Percentiles rank a stretch among this genome's conserved stretches.
Evolutionary conservation across 2,888 invertebrate genomes (phyloP).

Genomic region (Chloroclystis v-ata): DNA sequence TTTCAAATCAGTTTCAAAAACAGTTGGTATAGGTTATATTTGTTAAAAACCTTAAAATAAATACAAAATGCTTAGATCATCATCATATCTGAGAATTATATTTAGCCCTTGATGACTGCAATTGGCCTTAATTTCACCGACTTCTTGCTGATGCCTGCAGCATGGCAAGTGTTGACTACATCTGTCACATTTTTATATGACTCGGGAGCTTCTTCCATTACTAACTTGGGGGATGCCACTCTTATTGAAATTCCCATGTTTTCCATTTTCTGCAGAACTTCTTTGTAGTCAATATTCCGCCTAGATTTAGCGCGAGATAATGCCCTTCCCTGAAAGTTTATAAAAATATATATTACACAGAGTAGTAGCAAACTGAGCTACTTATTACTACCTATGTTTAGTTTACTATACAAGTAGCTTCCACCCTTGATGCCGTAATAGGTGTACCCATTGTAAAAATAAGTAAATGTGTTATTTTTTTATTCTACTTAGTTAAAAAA

Average conservation of each 20-base stretch:
- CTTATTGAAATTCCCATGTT: slow-evolving; percentile 94
- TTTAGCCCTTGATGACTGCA: slow-evolving; percentile 97
- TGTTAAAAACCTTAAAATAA: slow-evolving; percentile 7
- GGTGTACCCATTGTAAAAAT: no score
- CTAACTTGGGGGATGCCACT: slow-evolving; percentile 98
- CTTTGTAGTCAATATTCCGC: slow-evolving; percentile 94
- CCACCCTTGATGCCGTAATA: no score
- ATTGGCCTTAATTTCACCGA: slow-evolving; percentile 97
- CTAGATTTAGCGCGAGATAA: slow-evolving; percentile 98
- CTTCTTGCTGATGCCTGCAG: slow-evolving; percentile 97
- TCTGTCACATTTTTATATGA: slow-evolving; percentile 99
- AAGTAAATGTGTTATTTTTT: no score
- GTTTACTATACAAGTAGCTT: no score
- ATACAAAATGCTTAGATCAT: slow-evolving; percentile 11
- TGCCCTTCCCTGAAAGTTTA: slow-evolving; percentile 90
- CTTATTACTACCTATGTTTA: no score
- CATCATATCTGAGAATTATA: slow-evolving; percentile 7
- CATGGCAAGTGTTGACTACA: slow-evolving; percentile 98
- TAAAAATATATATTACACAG: slow-evolving; percentile 1
- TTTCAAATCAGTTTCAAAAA: no score
- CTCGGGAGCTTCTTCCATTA: slow-evolving; percentile 99
- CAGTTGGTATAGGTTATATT: neutral
- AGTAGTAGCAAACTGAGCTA: no score
- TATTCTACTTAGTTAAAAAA: no score
- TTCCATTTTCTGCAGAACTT: slow-evolving; percentile 90